Conservation (phyloP, 2,113 vertebrate species). For the Triplophysa dalaica region DNA sequence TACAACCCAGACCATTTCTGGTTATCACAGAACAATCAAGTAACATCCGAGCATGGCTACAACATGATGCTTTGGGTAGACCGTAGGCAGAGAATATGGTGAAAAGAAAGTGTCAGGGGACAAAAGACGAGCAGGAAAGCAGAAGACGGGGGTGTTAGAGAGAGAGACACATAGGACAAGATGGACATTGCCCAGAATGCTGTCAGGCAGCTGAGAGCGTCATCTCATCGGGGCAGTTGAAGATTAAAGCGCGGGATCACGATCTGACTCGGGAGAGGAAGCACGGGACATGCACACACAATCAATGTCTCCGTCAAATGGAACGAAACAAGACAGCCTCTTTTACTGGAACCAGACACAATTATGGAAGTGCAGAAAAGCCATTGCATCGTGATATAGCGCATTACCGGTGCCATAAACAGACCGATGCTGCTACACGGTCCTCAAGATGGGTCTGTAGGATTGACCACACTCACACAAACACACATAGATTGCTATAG, state of each 20-base stretch:
- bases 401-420: conserved; percentile 6
- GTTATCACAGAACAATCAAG: background rate
- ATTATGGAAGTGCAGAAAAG: conserved; percentile 7
- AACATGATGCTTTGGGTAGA: background rate
- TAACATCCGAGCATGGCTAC: background rate
- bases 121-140: background rate
- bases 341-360: conserved; percentile 29
- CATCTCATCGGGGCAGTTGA: conserved; percentile 37
- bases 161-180: background rate
- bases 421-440: background rate
- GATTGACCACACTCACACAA: background rate
- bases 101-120: background rate
- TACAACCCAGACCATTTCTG: no score
- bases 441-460: background rate
- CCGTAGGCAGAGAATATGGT: background rate
- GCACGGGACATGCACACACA: conserved; percentile 52
- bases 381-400: background rate
- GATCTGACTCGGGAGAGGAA: conserved; percentile 44
- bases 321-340: conserved; percentile 35
- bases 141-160: background rate
- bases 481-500: no score
- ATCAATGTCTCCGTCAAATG: conserved; percentile 54
- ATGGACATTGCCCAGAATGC: conserved; percentile 11
- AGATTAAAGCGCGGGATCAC: conserved; percentile 34
- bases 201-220: conserved; percentile 36